These are phyloP conservation scores for Phaetusa simplex DNA, from an alignment of 2,113 vertebrate species.

Conservation along the genomic window DNA sequence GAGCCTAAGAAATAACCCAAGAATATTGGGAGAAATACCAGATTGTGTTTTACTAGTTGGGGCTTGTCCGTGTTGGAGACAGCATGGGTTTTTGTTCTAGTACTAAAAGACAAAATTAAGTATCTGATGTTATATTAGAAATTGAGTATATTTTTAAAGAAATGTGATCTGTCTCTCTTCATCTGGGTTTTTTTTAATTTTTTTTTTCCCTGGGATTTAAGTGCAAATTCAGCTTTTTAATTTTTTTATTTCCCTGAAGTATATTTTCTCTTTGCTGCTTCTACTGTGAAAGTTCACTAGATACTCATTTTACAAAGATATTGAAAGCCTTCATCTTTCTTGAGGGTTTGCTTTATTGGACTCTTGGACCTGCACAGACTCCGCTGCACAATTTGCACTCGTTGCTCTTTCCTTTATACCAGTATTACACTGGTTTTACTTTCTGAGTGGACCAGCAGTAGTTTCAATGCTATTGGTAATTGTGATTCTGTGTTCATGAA, in stretches of 20 bases:
- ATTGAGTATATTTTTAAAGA: background rate
- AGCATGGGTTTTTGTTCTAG: background rate
- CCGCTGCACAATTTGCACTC: background rate
- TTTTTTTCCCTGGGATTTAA: background rate
- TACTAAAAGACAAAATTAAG: background rate
- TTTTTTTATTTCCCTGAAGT: background rate
- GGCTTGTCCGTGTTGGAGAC: background rate
- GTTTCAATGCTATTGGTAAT: background rate
- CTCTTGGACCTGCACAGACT: background rate
- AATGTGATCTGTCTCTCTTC: background rate
- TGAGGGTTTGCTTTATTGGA: background rate
- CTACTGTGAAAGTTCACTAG: background rate
- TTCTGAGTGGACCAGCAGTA: background rate
- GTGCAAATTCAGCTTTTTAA: background rate
- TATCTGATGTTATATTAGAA: background rate
- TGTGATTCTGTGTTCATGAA: background rate
- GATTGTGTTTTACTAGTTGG: background rate
- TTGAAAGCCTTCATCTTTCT: background rate
- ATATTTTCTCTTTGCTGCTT: background rate
- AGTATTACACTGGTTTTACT: background rate
- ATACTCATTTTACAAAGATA: background rate
- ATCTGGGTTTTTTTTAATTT: background rate
- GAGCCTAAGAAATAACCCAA: background rate
- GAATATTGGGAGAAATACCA: background rate
- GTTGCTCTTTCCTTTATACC: background rate